A percentile compares a stretch with the other conserved stretches of the same genome.
phyloP scores from a whole-genome alignment of 2,797 vertebrate species.

The Cercopithecus hamlyni region DNA sequence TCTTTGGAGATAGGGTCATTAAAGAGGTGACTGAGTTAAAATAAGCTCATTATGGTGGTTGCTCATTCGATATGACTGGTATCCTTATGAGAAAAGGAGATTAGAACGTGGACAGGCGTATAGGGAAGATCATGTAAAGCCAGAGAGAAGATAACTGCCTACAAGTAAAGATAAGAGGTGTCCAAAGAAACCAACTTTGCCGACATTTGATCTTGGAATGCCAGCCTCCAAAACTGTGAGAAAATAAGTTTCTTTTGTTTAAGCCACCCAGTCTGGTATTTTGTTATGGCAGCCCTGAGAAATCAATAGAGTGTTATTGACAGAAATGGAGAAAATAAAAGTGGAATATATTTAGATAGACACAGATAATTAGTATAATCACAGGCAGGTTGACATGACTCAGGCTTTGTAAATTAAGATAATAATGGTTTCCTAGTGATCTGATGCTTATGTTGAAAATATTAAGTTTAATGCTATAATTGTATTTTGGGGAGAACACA shows the following conservation, averaged over 20 bases:
- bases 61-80: not conserved
- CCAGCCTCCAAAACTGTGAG: not conserved
- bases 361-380: not conserved
- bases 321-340: not conserved
- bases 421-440: not conserved
- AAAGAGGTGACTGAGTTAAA: not conserved
- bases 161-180: not conserved
- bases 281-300: not conserved
- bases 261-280: not conserved
- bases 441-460: not conserved
- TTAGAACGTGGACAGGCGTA: not conserved
- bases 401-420: not conserved
- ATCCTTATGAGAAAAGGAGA: not conserved
- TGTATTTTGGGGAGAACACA: not conserved
- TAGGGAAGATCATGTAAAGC: not conserved
- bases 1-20: not conserved
- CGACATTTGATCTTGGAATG: not conserved
- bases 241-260: not conserved
- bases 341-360: not conserved
- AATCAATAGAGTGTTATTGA: not conserved
- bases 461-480: not conserved
- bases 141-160: not conserved
- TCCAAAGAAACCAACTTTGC: not conserved
- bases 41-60: not conserved
- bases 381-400: not conserved